Evolutionary conservation across 2,797 vertebrate genomes (phyloP).

Genomic region (Lycodopsis pacificus): DNA sequence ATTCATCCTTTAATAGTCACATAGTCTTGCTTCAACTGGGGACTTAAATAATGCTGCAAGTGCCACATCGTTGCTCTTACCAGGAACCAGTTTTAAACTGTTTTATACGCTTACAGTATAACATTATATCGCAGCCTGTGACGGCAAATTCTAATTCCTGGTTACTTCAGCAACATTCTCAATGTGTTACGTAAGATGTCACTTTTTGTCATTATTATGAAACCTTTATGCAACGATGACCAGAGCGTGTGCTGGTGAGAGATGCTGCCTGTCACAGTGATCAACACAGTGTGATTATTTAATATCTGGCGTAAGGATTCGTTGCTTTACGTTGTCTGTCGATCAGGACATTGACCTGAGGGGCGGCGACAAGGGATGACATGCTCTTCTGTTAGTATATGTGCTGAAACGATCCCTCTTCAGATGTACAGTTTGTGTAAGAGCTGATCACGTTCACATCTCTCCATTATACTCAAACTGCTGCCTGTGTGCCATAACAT

Average conservation of each 20-base stretch:
- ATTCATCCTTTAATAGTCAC: background rate
- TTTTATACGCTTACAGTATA: background rate
- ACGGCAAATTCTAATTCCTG: background rate
- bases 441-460: background rate
- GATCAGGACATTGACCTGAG: background rate
- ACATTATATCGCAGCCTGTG: background rate
- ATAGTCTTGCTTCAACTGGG: background rate
- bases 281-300: slow-evolving; percentile 14
- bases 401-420: too few species aligned
- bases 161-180: background rate
- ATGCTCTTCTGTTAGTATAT: too few species aligned
- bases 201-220: slow-evolving; percentile 1
- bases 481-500: background rate
- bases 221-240: slow-evolving; percentile 6
- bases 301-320: background rate
- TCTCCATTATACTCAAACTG: background rate
- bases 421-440: slow-evolving; percentile 12
- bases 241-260: background rate
- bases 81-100: background rate
- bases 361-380: background rate
- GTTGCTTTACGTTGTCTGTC: background rate
- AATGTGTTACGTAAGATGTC: background rate
- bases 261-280: slow-evolving; percentile 6
- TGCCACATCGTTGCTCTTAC: background rate
- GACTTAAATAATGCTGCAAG: background rate